These are phyloP conservation scores for Hephaestus fuliginosus DNA, from an alignment of 2,797 vertebrate species.

Conservation along the genomic window DNA sequence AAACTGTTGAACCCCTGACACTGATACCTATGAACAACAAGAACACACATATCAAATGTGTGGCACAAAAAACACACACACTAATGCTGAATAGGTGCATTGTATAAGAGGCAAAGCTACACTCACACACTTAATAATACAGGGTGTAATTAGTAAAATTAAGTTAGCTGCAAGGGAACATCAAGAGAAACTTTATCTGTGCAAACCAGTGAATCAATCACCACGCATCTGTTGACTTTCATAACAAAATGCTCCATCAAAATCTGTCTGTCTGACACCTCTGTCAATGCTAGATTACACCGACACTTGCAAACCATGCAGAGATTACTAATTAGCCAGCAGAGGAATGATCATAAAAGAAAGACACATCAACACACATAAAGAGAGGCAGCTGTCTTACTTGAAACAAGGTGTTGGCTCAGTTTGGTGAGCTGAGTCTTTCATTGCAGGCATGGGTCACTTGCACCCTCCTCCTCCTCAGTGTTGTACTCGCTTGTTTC, in stretches of 20 bases:
- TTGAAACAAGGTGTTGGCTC: constrained; percentile 8
- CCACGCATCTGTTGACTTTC: constrained; percentile 14
- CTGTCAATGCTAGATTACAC: constrained; percentile 12
- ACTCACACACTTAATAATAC: not conserved
- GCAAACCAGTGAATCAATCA: constrained; percentile 21
- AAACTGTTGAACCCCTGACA: not conserved
- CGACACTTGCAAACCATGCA: not conserved
- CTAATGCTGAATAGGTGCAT: no score
- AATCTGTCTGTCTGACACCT: constrained; percentile 14
- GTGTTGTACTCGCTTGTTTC: not conserved
- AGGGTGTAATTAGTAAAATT: not conserved
- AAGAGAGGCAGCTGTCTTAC: constrained; percentile 1
- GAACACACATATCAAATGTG: not conserved
- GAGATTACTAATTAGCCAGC: not conserved
- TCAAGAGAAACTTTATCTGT: constrained; percentile 5
- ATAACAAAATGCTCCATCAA: constrained; percentile 3
- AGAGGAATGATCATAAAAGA: not conserved
- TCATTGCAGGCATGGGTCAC: no score
- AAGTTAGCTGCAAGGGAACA: constrained; percentile 11
- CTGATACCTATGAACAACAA: not conserved
- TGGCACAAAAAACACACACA: not conserved
- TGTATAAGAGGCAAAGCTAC: not conserved
- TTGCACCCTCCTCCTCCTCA: not conserved
- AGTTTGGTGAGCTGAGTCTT: not conserved
- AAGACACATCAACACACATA: not conserved